phyloP scores from a whole-genome alignment of 2,113 vertebrate genomes.

The Cervus canadensis region DNA sequence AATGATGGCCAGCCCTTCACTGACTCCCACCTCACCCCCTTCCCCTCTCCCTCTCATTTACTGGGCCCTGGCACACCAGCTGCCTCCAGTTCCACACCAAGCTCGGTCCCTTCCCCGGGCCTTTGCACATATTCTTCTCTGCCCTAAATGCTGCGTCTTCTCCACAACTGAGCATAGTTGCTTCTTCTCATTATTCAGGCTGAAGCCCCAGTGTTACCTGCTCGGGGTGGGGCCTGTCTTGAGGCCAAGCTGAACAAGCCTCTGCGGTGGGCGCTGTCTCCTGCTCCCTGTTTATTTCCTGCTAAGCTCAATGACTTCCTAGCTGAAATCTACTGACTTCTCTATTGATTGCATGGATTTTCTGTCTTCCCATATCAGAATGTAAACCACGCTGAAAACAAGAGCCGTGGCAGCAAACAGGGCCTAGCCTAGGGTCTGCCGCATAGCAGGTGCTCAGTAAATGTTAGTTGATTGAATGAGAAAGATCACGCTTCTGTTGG shows the following conservation, averaged over 20 bases:
- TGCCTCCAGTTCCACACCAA: background rate
- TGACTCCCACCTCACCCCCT: fast-evolving
- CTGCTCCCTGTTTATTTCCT: background rate
- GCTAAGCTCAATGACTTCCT: background rate
- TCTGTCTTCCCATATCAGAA: background rate
- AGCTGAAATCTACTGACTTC: background rate
- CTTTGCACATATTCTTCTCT: background rate
- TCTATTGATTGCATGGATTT: background rate
- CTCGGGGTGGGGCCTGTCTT: background rate
- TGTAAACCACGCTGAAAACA: background rate
- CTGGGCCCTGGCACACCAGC: fast-evolving
- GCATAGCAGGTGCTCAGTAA: slow-evolving; percentile 8
- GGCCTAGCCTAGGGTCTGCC: background rate
- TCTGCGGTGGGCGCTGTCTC: fast-evolving
- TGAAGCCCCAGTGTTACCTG: fast-evolving
- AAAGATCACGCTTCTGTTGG: background rate
- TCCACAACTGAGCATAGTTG: fast-evolving
- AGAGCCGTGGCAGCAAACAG: background rate
- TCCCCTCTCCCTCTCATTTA: fast-evolving
- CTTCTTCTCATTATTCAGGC: background rate
- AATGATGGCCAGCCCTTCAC: background rate
- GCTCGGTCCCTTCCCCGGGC: background rate
- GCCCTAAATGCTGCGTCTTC: background rate
- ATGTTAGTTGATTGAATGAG: background rate
- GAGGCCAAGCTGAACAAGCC: background rate